phyloP scores from a whole-genome alignment of 2,113 vertebrate species.

The Ivindomyrus marchei region DNA sequence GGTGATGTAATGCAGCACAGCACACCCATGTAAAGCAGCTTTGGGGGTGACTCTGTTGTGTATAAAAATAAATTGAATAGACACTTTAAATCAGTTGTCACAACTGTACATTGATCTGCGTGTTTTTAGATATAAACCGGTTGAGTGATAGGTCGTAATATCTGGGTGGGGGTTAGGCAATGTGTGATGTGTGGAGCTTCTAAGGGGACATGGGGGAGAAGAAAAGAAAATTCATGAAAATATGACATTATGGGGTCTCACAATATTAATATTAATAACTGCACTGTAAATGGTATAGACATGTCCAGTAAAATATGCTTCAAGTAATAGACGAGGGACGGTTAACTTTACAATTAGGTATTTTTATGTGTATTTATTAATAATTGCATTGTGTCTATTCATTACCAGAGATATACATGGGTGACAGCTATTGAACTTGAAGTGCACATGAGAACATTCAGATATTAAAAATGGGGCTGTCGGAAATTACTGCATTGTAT shows the following conservation, averaged over 20 bases:
- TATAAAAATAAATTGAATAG: too few species aligned
- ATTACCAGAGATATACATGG: neutral
- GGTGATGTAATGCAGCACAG: too few species aligned
- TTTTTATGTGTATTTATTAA: neutral
- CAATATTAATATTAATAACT: too few species aligned
- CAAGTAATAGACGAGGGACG: neutral
- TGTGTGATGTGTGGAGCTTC: neutral
- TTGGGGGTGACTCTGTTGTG: too few species aligned
- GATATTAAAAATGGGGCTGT: neutral
- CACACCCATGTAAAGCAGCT: too few species aligned
- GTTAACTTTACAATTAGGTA: neutral
- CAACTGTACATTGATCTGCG: neutral
- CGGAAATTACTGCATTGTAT: neutral
- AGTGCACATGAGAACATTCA: neutral
- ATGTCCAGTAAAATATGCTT: neutral
- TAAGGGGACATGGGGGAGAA: neutral
- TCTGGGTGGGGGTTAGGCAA: neutral
- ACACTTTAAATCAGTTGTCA: neutral
- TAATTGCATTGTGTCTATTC: neutral
- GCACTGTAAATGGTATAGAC: neutral
- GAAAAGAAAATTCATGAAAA: neutral
- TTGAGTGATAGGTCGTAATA: neutral
- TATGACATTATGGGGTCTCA: neutral
- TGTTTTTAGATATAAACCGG: neutral
- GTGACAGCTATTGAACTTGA: neutral